Conservation (phyloP, 1,140 invertebrate species). For the Sesamia nonagrioides region DNA sequence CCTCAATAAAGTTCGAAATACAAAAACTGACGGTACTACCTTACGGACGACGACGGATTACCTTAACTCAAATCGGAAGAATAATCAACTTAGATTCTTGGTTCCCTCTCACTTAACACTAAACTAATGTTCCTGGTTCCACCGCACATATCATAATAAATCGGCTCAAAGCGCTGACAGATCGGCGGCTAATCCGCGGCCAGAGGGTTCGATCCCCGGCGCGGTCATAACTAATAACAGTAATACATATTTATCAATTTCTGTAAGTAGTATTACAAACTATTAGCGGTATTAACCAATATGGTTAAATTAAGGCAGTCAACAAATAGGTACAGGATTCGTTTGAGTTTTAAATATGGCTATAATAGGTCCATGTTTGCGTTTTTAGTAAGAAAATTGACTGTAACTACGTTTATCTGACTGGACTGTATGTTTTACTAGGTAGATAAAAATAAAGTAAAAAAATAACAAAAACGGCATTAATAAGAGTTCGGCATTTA, state of each 20-base stretch:
- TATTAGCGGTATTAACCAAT: constrained; percentile 15
- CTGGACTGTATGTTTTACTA: too few relatives aligned
- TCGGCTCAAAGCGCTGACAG: constrained; percentile 62
- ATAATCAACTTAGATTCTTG: constrained; percentile 31
- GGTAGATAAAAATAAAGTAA: too few relatives aligned
- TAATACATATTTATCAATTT: constrained; percentile 63
- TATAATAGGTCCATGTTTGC: too few relatives aligned
- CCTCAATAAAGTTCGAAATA: too few relatives aligned
- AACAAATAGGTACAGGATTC: neutral
- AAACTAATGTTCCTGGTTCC: constrained; percentile 51
- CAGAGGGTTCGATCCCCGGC: constrained; percentile 63
- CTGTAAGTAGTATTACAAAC: constrained; percentile 26
- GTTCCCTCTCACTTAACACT: constrained; percentile 52
- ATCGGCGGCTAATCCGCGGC: constrained; percentile 63
- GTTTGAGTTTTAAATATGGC: neutral
- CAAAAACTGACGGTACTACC: too few relatives aligned
- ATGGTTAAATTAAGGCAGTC: constrained; percentile 2
- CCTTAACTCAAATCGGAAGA: neutral
- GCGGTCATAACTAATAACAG: constrained; percentile 42
- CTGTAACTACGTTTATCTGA: too few relatives aligned
- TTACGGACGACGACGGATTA: too few relatives aligned
- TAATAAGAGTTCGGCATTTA: too few relatives aligned
- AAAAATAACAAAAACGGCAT: too few relatives aligned
- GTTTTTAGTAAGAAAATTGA: too few relatives aligned
- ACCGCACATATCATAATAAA: constrained; percentile 56